Conservation (phyloP, 2,113 vertebrate genomes). For the Dendropsophus ebraccatus region DNA sequence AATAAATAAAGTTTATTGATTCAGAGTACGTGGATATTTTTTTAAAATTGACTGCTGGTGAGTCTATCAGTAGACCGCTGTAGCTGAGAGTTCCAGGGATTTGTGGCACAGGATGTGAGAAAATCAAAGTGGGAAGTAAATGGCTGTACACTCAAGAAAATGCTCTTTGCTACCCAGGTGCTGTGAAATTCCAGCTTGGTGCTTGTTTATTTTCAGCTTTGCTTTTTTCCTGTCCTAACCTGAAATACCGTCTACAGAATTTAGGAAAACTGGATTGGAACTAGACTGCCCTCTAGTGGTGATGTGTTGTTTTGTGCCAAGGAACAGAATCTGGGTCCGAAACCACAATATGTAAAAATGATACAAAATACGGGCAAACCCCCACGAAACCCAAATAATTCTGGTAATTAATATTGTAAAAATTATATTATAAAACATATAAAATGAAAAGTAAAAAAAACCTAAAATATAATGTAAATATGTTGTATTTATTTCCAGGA, state of each 20-base stretch:
- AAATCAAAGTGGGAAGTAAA: not conserved
- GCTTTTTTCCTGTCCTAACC: not conserved
- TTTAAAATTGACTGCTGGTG: too few relatives aligned
- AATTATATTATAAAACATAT: too few relatives aligned
- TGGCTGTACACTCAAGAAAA: not conserved
- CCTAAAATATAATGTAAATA: too few relatives aligned
- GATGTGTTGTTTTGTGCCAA: not conserved
- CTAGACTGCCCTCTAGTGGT: constrained; percentile 29
- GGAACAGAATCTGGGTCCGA: not conserved
- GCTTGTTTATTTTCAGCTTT: not conserved
- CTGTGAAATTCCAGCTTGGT: not conserved
- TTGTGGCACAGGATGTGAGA: not conserved
- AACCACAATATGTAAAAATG: not conserved
- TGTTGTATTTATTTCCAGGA: too few relatives aligned
- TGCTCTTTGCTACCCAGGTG: not conserved
- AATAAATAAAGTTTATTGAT: not conserved
- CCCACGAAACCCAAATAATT: too few relatives aligned
- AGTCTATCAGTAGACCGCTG: not conserved
- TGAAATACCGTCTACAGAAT: not conserved
- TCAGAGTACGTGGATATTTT: too few relatives aligned
- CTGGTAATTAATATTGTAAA: too few relatives aligned
- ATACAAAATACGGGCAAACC: too few relatives aligned
- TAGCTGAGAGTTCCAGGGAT: too few relatives aligned
- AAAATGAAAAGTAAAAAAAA: too few relatives aligned
- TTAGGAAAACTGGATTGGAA: not conserved